These are phyloP conservation scores for Argyresthia goedartella DNA, from an alignment of 2,888 invertebrate genomes.

Conservation along the genomic window DNA sequence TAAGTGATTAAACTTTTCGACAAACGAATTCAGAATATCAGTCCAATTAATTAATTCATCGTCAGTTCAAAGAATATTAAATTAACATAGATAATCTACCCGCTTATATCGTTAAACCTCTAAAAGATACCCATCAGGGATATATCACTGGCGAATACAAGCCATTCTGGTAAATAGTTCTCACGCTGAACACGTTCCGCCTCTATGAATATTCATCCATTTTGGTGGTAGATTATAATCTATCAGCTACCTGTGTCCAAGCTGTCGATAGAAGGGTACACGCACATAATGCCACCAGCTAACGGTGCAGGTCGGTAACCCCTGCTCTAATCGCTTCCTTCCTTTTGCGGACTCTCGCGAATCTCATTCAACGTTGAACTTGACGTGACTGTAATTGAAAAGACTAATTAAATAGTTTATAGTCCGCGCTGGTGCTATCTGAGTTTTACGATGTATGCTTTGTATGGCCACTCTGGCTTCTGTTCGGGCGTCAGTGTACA, in stretches of 20 bases:
- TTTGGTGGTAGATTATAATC: slow-evolving; percentile 37
- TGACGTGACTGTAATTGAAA: slow-evolving; percentile 50
- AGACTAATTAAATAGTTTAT: slow-evolving; percentile 18
- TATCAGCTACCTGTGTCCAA: slow-evolving; percentile 19
- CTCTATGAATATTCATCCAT: slow-evolving; percentile 41
- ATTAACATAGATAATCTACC: too few species aligned
- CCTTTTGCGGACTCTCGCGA: slow-evolving; percentile 51
- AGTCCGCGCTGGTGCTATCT: slow-evolving; percentile 3
- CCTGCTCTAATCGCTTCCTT: slow-evolving; percentile 58
- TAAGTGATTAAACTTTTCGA: too few species aligned
- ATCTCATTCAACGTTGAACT: slow-evolving; percentile 33
- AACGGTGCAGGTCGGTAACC: slow-evolving; percentile 65
- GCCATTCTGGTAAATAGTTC: neutral
- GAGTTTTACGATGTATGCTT: neutral
- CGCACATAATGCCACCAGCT: slow-evolving; percentile 19
- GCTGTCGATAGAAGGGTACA: slow-evolving; percentile 22
- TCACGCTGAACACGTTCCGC: slow-evolving; percentile 26
- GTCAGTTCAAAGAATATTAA: too few species aligned
- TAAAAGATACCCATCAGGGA: too few species aligned
- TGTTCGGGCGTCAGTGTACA: too few species aligned
- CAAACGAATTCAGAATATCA: too few species aligned
- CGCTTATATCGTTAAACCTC: too few species aligned
- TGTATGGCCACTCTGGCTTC: too few species aligned
- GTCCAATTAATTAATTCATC: too few species aligned
- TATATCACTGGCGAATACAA: too few species aligned